These are phyloP conservation scores for Phylloscopus trochilus DNA, from an alignment of 2,113 vertebrate species.

Conservation along the genomic window DNA sequence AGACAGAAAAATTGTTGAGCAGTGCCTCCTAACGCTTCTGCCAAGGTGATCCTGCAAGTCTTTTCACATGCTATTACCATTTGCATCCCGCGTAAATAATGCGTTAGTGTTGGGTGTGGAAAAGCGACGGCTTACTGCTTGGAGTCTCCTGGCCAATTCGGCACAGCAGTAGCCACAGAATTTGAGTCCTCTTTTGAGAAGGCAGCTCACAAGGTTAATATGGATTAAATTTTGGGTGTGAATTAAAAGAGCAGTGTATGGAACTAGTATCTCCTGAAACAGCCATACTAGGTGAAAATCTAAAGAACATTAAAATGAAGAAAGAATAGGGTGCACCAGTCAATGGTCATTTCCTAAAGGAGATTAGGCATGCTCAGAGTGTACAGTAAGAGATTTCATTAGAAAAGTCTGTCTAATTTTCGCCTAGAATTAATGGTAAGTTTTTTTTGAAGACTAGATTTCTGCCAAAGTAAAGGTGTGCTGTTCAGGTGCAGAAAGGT, in stretches of 20 bases:
- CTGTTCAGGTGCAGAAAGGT: not conserved
- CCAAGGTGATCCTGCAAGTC: not conserved
- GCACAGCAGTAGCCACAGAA: not conserved
- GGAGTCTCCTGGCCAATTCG: not conserved
- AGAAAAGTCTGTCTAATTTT: not conserved
- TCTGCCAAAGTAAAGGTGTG: not conserved
- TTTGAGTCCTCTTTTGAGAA: not conserved
- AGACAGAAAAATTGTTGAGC: conserved; percentile 13
- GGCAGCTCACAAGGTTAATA: not conserved
- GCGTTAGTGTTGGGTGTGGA: not conserved
- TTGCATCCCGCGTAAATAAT: not conserved
- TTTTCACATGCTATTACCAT: not conserved
- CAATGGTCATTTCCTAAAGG: not conserved
- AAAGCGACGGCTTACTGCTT: not conserved
- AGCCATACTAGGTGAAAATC: not conserved
- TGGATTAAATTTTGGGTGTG: not conserved
- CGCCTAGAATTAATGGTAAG: not conserved
- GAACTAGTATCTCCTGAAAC: not conserved
- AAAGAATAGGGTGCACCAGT: not conserved
- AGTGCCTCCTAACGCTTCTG: conserved; percentile 54
- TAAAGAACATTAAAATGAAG: rapidly evolving
- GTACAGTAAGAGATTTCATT: not conserved
- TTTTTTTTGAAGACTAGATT: not conserved
- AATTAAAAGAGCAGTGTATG: not conserved
- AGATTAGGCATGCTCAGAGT: not conserved